These are phyloP conservation scores for Austrolebias charrua DNA, from an alignment of 2,797 vertebrate species.

Conservation along the genomic window DNA sequence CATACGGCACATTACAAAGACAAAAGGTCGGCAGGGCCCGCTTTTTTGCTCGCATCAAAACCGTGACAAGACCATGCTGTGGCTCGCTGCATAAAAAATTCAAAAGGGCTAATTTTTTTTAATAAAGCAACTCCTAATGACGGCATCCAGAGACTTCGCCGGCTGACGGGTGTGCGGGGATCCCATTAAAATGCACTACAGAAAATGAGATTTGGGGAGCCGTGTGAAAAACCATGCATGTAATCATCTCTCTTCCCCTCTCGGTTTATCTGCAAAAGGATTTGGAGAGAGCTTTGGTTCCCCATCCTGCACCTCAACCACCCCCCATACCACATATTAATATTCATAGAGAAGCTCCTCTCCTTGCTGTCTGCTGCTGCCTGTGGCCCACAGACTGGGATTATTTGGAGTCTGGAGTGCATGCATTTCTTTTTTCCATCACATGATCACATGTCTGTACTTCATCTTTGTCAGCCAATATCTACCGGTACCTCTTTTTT, in stretches of 20 bases:
- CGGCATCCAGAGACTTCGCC: conserved; percentile 49
- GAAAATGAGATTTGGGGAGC: conserved; percentile 81
- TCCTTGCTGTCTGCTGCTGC: conserved; percentile 65
- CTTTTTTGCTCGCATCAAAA: conserved; percentile 46
- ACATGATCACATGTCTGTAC: no score
- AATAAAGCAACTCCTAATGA: conserved; percentile 13
- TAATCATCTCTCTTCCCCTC: conserved; percentile 79
- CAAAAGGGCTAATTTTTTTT: conserved; percentile 29
- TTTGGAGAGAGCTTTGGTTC: conserved; percentile 74
- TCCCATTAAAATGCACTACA: conserved; percentile 82
- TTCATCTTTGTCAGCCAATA: conserved; percentile 1
- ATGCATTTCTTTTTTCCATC: no score
- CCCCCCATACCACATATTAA: conserved; percentile 68
- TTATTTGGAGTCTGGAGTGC: conserved; percentile 63
- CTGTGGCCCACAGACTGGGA: conserved; percentile 57
- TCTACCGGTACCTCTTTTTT: no score
- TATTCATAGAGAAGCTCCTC: conserved; percentile 76
- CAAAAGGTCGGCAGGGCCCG: conserved; percentile 64
- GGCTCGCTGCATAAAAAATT: conserved; percentile 45
- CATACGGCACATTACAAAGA: conserved; percentile 66
- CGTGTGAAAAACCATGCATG: conserved; percentile 80
- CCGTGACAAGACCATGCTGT: conserved; percentile 45
- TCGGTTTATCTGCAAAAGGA: conserved; percentile 76
- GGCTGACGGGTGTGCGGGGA: conserved; percentile 64
- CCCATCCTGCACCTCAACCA: conserved; percentile 55